phyloP scores from a whole-genome alignment of 1,140 invertebrate species.

The Protaetia brevitarsis region DNA sequence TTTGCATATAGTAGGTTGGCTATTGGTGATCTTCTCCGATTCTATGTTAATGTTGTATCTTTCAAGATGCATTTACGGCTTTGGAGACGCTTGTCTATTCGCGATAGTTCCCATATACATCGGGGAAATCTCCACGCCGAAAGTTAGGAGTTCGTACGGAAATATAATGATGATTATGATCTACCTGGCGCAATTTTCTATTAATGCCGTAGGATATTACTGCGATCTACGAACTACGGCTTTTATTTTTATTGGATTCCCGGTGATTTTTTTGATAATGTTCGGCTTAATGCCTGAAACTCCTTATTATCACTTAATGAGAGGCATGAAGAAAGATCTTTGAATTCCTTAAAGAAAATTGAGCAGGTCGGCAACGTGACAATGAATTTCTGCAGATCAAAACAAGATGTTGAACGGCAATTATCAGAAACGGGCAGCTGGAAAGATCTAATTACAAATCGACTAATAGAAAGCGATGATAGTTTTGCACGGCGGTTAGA shows the following conservation, averaged over 20 bases:
- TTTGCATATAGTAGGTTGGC: slow-evolving; percentile 25
- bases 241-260: slow-evolving; percentile 55
- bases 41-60: slow-evolving; percentile 42
- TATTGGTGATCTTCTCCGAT: slow-evolving; percentile 25
- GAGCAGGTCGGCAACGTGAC: neutral
- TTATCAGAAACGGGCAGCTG: neutral
- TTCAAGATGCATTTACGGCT: slow-evolving; percentile 25
- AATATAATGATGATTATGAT: slow-evolving; percentile 36
- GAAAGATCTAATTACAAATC: neutral
- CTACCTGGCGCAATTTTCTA: slow-evolving; percentile 63
- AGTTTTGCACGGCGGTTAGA: neutral
- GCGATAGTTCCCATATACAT: slow-evolving; percentile 20
- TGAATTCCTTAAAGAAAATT: slow-evolving; percentile 7
- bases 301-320: slow-evolving; percentile 21
- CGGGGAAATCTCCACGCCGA: slow-evolving; percentile 62
- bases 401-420: neutral
- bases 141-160: slow-evolving; percentile 58
- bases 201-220: slow-evolving; percentile 64
- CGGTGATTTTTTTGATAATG: neutral
- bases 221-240: slow-evolving; percentile 58
- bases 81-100: slow-evolving; percentile 22
- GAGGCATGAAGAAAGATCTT: neutral
- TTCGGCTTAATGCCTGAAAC: slow-evolving; percentile 24
- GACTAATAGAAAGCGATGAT: slow-evolving; percentile 3
- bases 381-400: slow-evolving; percentile 15